Evolutionary conservation across 2,797 vertebrate genomes (phyloP).

Genomic region (Helarctos malayanus): DNA sequence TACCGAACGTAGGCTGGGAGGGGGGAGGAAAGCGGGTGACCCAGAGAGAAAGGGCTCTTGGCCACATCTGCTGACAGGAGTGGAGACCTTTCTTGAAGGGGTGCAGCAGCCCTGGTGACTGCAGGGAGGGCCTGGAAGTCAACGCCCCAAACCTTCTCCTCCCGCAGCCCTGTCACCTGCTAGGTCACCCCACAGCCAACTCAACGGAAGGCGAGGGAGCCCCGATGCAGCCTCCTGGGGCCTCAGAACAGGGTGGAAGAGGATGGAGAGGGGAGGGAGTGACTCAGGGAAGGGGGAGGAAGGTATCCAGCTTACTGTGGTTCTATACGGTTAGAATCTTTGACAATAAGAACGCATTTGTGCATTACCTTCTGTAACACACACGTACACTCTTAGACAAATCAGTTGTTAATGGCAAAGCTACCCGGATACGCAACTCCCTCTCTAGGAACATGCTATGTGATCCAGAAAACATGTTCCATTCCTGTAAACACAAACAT

Average conservation of each 20-base stretch:
- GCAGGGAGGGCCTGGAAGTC: neutral
- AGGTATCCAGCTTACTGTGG: neutral
- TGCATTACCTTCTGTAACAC: neutral
- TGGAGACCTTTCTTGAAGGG: neutral
- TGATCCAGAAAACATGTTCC: neutral
- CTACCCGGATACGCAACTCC: neutral
- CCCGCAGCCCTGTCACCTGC: neutral
- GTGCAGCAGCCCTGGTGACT: accelerated
- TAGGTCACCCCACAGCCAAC: neutral
- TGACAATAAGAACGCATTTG: neutral
- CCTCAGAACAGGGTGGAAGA: neutral
- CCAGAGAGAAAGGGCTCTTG: neutral
- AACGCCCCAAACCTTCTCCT: neutral
- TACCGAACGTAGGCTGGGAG: neutral
- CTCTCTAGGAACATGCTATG: neutral
- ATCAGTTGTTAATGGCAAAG: neutral
- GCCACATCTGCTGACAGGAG: neutral
- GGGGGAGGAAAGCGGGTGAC: neutral
- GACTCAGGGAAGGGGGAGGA: neutral
- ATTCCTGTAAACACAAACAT: neutral
- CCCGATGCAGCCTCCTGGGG: neutral
- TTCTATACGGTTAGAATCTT: neutral
- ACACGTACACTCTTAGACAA: neutral
- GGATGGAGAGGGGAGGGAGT: accelerated
- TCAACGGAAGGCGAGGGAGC: neutral